Evolutionary conservation across 2,797 vertebrate species (phyloP).

Genomic region (Psittacula echo): DNA sequence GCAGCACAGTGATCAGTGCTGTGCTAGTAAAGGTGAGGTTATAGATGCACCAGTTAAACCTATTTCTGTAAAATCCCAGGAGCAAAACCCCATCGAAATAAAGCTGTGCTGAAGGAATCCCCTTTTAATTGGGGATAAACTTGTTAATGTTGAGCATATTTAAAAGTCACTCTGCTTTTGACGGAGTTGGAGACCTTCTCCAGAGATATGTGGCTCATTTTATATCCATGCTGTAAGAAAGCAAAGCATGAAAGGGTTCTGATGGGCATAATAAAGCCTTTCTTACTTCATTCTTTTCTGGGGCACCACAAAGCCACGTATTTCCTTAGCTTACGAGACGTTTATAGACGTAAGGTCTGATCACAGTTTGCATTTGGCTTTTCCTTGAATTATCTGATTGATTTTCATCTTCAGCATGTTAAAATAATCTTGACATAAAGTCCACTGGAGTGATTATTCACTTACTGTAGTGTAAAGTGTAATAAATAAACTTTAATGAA

Average conservation of each 20-base stretch:
- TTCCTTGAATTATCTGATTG: not conserved
- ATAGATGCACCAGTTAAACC: not conserved
- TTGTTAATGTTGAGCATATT: not conserved
- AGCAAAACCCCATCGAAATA: not conserved
- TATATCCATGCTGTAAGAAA: not conserved
- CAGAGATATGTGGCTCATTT: not conserved
- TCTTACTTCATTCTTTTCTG: not conserved
- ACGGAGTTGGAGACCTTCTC: not conserved
- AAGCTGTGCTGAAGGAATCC: not conserved
- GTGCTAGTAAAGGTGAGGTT: not conserved
- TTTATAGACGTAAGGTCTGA: not conserved
- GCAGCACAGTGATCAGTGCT: not conserved
- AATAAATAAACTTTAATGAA: not conserved
- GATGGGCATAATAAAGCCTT: not conserved
- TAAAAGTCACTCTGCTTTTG: not conserved
- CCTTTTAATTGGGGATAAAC: not conserved
- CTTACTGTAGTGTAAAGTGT: not conserved
- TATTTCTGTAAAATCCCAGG: not conserved
- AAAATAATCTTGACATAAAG: constrained; percentile 17
- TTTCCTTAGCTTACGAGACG: not conserved
- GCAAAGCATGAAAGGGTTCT: not conserved
- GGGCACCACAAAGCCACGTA: not conserved
- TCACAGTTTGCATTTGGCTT: not conserved
- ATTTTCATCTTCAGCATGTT: not conserved
- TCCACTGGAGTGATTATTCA: not conserved